Conservation (phyloP, 2,888 invertebrate species). For the Thysanoteuthis rhombus region DNA sequence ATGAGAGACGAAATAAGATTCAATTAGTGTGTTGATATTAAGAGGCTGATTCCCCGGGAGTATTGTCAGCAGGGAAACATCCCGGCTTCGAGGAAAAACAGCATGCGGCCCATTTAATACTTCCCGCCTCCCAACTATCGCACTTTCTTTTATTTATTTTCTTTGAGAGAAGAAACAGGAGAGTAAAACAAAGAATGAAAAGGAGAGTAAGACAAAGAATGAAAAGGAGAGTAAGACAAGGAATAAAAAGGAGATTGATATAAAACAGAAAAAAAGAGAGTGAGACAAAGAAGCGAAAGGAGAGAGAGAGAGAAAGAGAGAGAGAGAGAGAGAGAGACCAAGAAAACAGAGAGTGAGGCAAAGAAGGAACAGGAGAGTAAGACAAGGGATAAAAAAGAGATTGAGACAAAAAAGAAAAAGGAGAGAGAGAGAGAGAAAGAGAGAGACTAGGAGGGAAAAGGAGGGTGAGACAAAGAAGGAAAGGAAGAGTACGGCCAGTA, state of each 20-base stretch:
- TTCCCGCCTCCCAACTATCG: not conserved
- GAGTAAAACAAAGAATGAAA: not conserved
- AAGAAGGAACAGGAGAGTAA: no score
- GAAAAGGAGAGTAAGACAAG: not conserved
- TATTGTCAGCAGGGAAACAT: not conserved
- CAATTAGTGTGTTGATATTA: slow-evolving; percentile 12
- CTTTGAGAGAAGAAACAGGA: not conserved
- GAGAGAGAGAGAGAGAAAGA: not conserved
- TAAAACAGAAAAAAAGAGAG: no score
- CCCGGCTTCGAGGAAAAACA: not conserved
- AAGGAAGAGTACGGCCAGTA: no score
- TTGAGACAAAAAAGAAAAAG: not conserved
- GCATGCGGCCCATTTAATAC: not conserved
- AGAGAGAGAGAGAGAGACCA: not conserved
- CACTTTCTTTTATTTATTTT: not conserved
- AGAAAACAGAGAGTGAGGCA: not conserved
- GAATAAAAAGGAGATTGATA: no score
- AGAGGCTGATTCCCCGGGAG: not conserved
- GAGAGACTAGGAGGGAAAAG: no score
- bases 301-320: not conserved
- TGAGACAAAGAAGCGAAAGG: not conserved
- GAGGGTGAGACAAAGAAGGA: no score
- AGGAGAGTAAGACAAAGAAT: not conserved
- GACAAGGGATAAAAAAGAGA: no score
- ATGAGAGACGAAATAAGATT: not conserved